Base-by-base conservation (phyloP, 2,113 vertebrate species). In the Archocentrus centrarchus region DNA sequence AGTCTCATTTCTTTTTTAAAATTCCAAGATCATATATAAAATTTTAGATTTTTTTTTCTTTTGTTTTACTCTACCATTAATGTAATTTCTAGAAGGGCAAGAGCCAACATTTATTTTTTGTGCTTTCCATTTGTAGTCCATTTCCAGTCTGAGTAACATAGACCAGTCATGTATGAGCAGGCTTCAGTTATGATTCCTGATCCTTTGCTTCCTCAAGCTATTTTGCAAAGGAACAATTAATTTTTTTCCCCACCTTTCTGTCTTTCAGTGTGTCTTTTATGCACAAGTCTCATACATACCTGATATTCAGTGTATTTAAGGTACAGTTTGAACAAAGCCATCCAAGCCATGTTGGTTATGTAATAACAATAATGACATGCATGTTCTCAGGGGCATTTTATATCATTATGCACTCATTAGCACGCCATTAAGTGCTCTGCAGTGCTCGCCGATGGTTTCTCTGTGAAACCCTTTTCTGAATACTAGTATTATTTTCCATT, bases 341-440 rank as follows among this genome's bases (percentile, higher is more conserved):
- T 64, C 57, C n/a, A 66, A 77, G 59, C 20, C 24, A 32, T 30
- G 79, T 80, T 2, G 1, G 75, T 89, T 80, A 80, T 79, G 82
- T 59, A 86, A 86, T 87, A 88, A 86, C 80, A 79, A 79, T 73
- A 83, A 86, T 81, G 17, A 58, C 66, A 76, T 82, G 68, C 50
- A 3, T 79, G 18, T 81, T 88, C 81, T 89, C 7, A 1, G 55
- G 68, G 83, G 24, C 60, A 30, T 81, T 89, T 84, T 55, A 60
- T 83, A 30, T 81, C 64, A 91, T 88, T 70, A 80, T 85, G 79
- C 41, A 32, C 59, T 89, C 75, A 85, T 90, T 81, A 82, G 60
- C 24, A 9, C 55, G 73, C 63, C 20, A 14, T 76, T 66, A 14
- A 79, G 73, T 44, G 59, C 77, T 88, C 30, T 59, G 30, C 37